A percentile compares a stretch with the other conserved stretches of the same genome.
phyloP scores from a whole-genome alignment of 2,888 invertebrate species.

The Athripsodes cinereus region DNA sequence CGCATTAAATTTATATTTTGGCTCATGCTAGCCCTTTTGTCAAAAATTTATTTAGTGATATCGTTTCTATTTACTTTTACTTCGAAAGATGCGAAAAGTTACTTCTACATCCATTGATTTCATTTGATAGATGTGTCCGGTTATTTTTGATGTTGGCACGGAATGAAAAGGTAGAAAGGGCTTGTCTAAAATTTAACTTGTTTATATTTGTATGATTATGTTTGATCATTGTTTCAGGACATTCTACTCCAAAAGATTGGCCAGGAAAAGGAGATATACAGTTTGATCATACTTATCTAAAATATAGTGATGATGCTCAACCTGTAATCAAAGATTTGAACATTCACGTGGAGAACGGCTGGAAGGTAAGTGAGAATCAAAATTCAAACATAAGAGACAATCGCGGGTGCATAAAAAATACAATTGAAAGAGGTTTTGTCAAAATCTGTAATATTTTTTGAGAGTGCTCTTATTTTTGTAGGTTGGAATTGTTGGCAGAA shows the following conservation, averaged over 20 bases:
- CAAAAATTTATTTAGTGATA: too few species aligned
- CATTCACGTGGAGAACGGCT: constrained; percentile 59
- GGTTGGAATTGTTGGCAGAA: constrained; percentile 78
- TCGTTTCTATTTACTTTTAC: too few species aligned
- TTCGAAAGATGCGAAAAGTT: too few species aligned
- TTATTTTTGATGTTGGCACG: too few species aligned
- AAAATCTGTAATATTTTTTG: too few species aligned
- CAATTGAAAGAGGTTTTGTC: neutral
- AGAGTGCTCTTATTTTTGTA: constrained; percentile 37
- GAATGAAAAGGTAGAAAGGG: too few species aligned
- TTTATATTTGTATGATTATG: too few species aligned
- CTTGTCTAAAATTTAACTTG: too few species aligned
- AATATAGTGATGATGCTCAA: constrained; percentile 56
- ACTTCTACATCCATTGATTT: too few species aligned
- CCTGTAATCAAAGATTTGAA: constrained; percentile 71
- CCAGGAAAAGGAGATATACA: constrained; percentile 59
- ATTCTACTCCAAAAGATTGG: constrained; percentile 58
- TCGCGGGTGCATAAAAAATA: neutral
- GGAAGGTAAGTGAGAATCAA: constrained; percentile 50
- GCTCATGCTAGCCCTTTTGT: too few species aligned
- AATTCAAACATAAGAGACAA: neutral
- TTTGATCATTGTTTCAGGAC: constrained; percentile 32
- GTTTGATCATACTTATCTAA: constrained; percentile 58
- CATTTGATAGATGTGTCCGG: too few species aligned
- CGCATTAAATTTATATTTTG: too few species aligned